These are phyloP conservation scores for Psilanteris sp. DNA, from an alignment of 1,140 invertebrate species.

Conservation along the genomic window DNA sequence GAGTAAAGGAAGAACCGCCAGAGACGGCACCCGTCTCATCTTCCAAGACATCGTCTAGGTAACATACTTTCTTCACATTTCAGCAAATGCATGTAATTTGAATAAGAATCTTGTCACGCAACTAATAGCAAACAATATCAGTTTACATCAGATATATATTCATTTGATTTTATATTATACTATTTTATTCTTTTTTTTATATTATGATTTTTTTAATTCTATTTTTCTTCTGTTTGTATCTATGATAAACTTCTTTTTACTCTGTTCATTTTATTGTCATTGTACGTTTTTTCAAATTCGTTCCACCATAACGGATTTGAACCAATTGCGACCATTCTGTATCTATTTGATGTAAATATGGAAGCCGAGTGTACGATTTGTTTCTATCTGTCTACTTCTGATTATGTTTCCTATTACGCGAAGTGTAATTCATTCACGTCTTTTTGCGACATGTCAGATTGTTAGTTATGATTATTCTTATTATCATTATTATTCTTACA, in stretches of 20 bases:
- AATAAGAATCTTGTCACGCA: conserved; percentile 53
- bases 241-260: too few species aligned
- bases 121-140: conserved; percentile 53
- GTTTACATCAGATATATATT: conserved; percentile 24
- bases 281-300: conserved; percentile 7
- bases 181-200: not conserved
- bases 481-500: conserved; percentile 38
- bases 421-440: conserved; percentile 31
- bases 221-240: not conserved
- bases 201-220: not conserved
- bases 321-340: conserved; percentile 29
- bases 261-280: not conserved
- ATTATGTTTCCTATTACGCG: conserved; percentile 52
- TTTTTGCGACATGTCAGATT: conserved; percentile 32
- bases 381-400: conserved; percentile 20
- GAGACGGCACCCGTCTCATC: conserved; percentile 81
- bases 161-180: too few species aligned
- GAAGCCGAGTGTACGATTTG: conserved; percentile 13
- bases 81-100: conserved; percentile 73
- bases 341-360: conserved; percentile 26
- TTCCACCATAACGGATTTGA: not conserved
- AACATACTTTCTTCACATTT: conserved; percentile 70
- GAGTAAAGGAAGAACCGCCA: conserved; percentile 80
- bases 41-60: conserved; percentile 59
- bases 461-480: too few species aligned